phyloP scores from a whole-genome alignment of 1,140 invertebrate species.

The Danaus melanippus region DNA sequence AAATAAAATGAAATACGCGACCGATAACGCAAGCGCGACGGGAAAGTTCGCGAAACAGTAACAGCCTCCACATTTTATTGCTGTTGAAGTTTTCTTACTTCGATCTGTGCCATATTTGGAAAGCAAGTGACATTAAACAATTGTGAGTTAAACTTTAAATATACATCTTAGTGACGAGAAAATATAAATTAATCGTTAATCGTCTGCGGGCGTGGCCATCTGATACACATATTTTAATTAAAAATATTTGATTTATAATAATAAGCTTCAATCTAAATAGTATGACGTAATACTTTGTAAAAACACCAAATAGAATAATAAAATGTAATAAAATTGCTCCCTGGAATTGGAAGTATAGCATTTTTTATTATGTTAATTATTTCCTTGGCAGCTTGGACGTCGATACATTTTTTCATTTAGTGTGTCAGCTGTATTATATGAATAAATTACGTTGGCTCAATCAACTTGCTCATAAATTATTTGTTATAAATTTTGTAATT shows the following conservation, averaged over 20 bases:
- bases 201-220: too few relatives aligned
- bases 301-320: neutral
- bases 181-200: conserved; percentile 3
- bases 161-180: conserved; percentile 2
- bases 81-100: conserved; percentile 16
- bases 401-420: too few relatives aligned
- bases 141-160: neutral
- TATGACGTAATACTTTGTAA: neutral
- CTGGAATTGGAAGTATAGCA: too few relatives aligned
- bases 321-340: too few relatives aligned
- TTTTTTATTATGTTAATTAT: too few relatives aligned
- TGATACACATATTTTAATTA: neutral
- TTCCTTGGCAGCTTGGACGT: too few relatives aligned
- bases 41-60: too few relatives aligned
- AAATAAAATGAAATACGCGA: conserved; percentile 26
- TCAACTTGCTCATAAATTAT: too few relatives aligned
- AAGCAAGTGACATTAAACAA: conserved; percentile 11
- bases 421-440: too few relatives aligned
- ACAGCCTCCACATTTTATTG: conserved; percentile 21
- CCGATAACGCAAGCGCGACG: conserved; percentile 19
- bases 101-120: too few relatives aligned
- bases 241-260: neutral
- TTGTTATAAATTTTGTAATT: too few relatives aligned
- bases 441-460: too few relatives aligned
- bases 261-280: neutral